A percentile compares a stretch with the other conserved stretches of the same genome.
These are phyloP conservation scores for Idris sp. DNA, from an alignment of 1,140 invertebrate genomes.

Conservation along the genomic window DNA sequence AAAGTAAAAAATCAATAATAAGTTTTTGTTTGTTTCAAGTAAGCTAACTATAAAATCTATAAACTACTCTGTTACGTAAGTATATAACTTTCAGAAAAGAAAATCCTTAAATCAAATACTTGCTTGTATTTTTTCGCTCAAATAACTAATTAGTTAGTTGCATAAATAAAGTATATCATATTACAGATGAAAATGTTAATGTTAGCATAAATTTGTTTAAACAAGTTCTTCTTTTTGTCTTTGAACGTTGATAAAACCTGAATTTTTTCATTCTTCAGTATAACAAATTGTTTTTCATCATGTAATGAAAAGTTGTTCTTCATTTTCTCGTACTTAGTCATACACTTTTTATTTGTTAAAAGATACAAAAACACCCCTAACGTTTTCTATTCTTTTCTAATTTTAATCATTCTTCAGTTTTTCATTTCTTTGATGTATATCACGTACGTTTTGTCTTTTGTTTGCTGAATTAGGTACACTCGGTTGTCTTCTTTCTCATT, in stretches of 20 bases:
- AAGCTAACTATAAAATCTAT: conserved; percentile 1
- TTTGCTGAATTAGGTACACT: conserved; percentile 32
- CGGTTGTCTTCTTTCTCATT: conserved; percentile 26
- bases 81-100: conserved; percentile 2
- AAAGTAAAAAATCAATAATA: not conserved
- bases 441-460: conserved; percentile 25
- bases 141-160: not conserved
- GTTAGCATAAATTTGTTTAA: conserved; percentile 1
- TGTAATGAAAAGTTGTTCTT: conserved; percentile 26
- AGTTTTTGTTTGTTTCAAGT: conserved; percentile 12
- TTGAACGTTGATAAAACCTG: too few species aligned
- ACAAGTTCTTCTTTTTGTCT: conserved; percentile 8
- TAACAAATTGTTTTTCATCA: not conserved
- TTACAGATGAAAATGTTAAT: conserved; percentile 3
- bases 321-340: conserved; percentile 7
- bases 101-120: conserved; percentile 8
- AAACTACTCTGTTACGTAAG: conserved; percentile 2
- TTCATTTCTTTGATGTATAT: conserved; percentile 35
- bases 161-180: conserved; percentile 6
- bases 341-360: not conserved
- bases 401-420: conserved; percentile 29
- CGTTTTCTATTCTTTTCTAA: conserved; percentile 31
- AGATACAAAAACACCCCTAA: conserved; percentile 9
- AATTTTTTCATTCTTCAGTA: conserved; percentile 6
- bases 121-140: not conserved